Evolutionary conservation across 2,797 vertebrate species (phyloP), one percentile per base, ranked within the genome.

Genomic region (Ceryle rudis): DNA sequence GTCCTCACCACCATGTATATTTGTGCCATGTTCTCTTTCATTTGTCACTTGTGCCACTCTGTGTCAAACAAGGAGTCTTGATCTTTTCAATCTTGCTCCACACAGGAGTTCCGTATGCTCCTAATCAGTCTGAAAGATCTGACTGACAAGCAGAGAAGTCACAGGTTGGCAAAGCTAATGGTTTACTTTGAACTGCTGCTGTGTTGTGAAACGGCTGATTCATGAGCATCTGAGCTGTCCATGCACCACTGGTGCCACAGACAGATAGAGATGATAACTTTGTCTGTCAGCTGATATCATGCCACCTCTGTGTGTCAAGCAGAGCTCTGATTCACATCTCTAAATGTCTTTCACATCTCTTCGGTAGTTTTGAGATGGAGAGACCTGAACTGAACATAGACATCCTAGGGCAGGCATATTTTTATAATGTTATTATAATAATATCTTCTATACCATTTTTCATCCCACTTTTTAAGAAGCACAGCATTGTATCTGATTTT

Each of bases 181-280:
- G 28, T 54, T 86, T 39, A 17, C 66, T 79, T 67, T 25, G 67
- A 81, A 57, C 11, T 52, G 81, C 46, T 41, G 39, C 51, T 60
- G 13, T 51, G 60, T 20, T 29, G 17, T 31, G 29, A 58, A 72
- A 39, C 1, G 3, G 26, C 49, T 58, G 44, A 58, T 69, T 31
- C 61, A 44, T 3, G 49, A 74, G 20, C 39, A 62, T 29, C 75
- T 11, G 22, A 61, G 60, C 47, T 20, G 11, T 19, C 25, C 2
- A 0, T 10, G 37, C 47, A 11, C 35, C 2, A 5, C 14, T 1
- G 2, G 60, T 2, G 3, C n/a, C 39, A n/a, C 42, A 65, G 64
- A 37, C 42, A 52, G 65, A 37, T 1, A 39, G 18, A 70, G 41
- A 47, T 29, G 64, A 42, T 21, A 58, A 44, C 61, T 58, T 66